Evolutionary conservation across 2,113 vertebrate genomes (phyloP).

Genomic region (Mixornis gularis): DNA sequence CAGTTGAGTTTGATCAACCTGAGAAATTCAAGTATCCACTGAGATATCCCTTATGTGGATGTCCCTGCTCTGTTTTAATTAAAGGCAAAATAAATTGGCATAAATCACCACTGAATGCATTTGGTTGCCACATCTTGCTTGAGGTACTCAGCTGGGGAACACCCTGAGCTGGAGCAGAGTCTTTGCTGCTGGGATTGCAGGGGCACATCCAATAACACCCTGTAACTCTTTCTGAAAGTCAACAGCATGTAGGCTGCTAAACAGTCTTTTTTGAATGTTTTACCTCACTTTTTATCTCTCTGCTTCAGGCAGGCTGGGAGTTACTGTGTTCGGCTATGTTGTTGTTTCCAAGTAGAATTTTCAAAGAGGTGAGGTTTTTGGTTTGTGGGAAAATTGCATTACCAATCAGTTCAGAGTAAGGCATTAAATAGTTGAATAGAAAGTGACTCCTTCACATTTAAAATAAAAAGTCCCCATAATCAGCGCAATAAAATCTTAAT

Average conservation of each 20-base stretch:
- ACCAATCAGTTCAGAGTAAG: not conserved
- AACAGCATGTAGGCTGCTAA: not conserved
- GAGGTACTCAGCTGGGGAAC: not conserved
- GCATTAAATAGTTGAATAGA: not conserved
- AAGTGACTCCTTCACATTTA: not conserved
- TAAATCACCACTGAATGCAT: not conserved
- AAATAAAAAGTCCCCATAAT: not conserved
- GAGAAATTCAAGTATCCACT: constrained; percentile 16
- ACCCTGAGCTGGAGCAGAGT: not conserved
- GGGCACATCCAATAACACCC: not conserved
- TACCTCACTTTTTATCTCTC: not conserved
- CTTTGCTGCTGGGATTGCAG: not conserved
- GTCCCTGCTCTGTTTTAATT: constrained; percentile 31
- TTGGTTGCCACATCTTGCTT: not conserved
- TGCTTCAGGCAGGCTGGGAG: not conserved
- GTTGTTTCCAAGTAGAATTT: not conserved
- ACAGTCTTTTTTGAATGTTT: not conserved
- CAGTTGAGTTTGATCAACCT: not conserved
- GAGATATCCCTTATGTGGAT: not conserved
- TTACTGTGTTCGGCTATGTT: not conserved
- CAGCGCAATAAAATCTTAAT: not conserved
- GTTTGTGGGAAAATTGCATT: not conserved
- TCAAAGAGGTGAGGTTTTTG: not conserved
- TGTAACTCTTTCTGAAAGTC: not conserved
- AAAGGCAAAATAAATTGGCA: constrained; percentile 17